phyloP scores from a whole-genome alignment of 2,113 vertebrate genomes.

The Periophthalmus modestus region DNA sequence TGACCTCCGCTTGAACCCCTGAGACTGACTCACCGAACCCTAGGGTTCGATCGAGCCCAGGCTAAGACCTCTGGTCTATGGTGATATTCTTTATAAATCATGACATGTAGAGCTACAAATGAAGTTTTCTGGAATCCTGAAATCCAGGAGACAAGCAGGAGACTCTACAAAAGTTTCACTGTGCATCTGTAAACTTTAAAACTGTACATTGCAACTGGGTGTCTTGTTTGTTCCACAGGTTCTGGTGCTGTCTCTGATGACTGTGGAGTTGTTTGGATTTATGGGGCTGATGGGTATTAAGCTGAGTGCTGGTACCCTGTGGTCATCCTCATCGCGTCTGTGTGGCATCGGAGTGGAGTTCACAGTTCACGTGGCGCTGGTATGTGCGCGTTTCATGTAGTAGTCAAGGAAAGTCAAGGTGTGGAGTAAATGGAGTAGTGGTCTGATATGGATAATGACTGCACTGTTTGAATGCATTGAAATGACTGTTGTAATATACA shows the following conservation, averaged over 20 bases:
- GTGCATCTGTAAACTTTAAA: too few relatives aligned
- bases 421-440: neutral
- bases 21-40: too few relatives aligned
- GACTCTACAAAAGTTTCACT: too few relatives aligned
- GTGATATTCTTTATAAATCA: too few relatives aligned
- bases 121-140: too few relatives aligned
- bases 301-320: slow-evolving; percentile 96
- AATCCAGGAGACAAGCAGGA: too few relatives aligned
- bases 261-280: slow-evolving; percentile 96
- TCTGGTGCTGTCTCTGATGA: slow-evolving; percentile 94
- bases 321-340: slow-evolving; percentile 95
- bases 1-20: too few relatives aligned
- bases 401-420: neutral
- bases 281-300: slow-evolving; percentile 99
- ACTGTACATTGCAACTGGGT: neutral
- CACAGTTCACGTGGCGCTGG: slow-evolving; percentile 95
- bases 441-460: neutral
- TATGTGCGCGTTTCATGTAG: slow-evolving; percentile 58
- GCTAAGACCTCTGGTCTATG: too few relatives aligned
- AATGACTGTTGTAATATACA: neutral
- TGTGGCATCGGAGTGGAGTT: slow-evolving; percentile 98
- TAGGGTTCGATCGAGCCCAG: too few relatives aligned
- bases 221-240: slow-evolving; percentile 75
- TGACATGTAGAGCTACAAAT: too few relatives aligned
- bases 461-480: neutral